These are phyloP conservation scores for Danaus chrysippus DNA, from an alignment of 2,888 invertebrate genomes.

Conservation along the genomic window DNA sequence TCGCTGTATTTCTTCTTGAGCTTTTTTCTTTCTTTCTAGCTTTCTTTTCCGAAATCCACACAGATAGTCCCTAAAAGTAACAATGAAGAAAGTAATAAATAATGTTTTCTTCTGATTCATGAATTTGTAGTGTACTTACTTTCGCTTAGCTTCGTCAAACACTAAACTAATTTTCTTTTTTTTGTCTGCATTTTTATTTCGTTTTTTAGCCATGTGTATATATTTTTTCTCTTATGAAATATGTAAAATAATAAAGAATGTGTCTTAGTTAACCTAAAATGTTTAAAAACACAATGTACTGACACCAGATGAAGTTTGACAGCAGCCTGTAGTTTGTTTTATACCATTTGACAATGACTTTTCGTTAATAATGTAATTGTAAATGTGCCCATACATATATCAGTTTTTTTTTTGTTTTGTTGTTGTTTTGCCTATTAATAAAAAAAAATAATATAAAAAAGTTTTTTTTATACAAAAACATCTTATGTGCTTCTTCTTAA, in stretches of 20 bases:
- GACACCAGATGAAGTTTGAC: no score
- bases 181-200: conserved; percentile 53
- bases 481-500: no score
- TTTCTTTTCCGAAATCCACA: conserved; percentile 91
- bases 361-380: no score
- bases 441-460: no score
- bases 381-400: no score
- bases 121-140: conserved; percentile 42
- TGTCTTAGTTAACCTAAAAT: background rate
- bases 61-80: conserved; percentile 83
- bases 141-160: conserved; percentile 68
- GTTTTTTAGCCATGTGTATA: conserved; percentile 57
- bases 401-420: no score
- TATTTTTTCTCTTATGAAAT: background rate
- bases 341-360: no score
- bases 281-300: no score
- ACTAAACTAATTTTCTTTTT: conserved; percentile 64
- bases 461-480: no score
- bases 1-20: conserved; percentile 84
- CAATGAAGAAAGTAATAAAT: conserved; percentile 2
- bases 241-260: background rate
- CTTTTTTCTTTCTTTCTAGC: conserved; percentile 85
- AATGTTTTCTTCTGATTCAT: conserved; percentile 8
- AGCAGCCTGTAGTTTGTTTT: no score
- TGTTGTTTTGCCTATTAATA: no score